Conservation (phyloP, 2,113 vertebrate species). For the Melospiza melodia region DNA sequence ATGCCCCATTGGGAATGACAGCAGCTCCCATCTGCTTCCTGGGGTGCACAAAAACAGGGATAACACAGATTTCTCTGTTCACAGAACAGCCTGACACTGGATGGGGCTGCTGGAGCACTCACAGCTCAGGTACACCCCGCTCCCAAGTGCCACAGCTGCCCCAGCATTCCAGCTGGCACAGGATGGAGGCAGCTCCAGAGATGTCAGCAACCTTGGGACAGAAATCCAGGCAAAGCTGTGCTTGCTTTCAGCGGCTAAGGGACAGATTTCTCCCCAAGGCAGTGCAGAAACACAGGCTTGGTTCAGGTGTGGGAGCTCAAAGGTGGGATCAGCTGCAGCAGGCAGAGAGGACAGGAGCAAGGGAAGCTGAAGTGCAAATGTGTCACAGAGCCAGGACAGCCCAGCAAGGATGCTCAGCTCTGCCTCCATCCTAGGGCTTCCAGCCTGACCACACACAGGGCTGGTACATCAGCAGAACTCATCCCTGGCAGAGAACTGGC, state of each 20-base stretch:
- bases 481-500: not conserved
- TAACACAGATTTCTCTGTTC: not conserved
- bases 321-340: not conserved
- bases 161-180: not conserved
- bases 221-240: not conserved
- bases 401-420: not conserved
- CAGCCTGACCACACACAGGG: too few relatives aligned
- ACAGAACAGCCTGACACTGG: rapidly evolving
- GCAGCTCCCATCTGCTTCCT: not conserved
- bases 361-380: not conserved
- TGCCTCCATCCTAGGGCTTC: not conserved
- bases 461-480: not conserved
- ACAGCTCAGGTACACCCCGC: not conserved
- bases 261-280: not conserved
- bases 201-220: not conserved
- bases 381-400: not conserved
- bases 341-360: not conserved
- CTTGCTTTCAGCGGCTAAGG: not conserved
- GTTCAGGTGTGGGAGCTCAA: not conserved
- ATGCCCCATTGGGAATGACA: rapidly evolving
- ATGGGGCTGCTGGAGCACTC: not conserved
- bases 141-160: not conserved
- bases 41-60: not conserved
- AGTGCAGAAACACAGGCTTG: not conserved
- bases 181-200: rapidly evolving